phyloP scores from a whole-genome alignment of 2,888 invertebrate genomes.

The Dynastes hyllus region DNA sequence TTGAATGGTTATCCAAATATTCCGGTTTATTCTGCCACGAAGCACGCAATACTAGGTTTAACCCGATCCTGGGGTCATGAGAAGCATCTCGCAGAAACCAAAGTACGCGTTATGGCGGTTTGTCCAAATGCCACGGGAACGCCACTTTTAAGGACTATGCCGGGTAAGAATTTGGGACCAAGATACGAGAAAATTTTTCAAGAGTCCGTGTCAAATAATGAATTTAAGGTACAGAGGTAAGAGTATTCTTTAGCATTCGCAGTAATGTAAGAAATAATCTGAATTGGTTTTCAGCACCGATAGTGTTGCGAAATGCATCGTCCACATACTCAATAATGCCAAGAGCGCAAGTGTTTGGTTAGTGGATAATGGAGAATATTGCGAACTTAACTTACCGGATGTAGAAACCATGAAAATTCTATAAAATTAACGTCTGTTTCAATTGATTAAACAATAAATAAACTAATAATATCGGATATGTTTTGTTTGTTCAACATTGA shows the following conservation, averaged over 20 bases:
- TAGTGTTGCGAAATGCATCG: conserved; percentile 60
- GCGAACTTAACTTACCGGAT: conserved; percentile 65
- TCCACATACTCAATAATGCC: conserved; percentile 63
- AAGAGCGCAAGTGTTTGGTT: conserved; percentile 71
- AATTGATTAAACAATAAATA: background rate
- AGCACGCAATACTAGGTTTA: conserved; percentile 49
- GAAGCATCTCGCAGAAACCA: conserved; percentile 30
- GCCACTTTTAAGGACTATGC: conserved; percentile 59
- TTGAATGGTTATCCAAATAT: conserved; percentile 36
- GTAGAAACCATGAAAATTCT: conserved; percentile 8
- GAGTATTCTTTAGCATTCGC: background rate
- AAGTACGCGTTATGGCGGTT: conserved; percentile 41
- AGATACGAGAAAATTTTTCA: conserved; percentile 11
- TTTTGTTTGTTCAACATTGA: background rate
- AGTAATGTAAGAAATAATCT: background rate
- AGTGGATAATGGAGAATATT: conserved; percentile 67
- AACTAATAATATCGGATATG: background rate
- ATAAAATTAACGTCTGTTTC: conserved; percentile 5
- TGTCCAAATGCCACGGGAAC: conserved; percentile 49
- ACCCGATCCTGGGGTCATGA: conserved; percentile 26
- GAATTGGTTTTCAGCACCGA: conserved; percentile 57
- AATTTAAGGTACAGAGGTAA: background rate
- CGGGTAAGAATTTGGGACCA: conserved; percentile 21
- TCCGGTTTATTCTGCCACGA: conserved; percentile 49
- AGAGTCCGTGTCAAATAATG: background rate